Evolutionary conservation across 2,113 vertebrate genomes (phyloP).

Genomic region (Felis chaus): DNA sequence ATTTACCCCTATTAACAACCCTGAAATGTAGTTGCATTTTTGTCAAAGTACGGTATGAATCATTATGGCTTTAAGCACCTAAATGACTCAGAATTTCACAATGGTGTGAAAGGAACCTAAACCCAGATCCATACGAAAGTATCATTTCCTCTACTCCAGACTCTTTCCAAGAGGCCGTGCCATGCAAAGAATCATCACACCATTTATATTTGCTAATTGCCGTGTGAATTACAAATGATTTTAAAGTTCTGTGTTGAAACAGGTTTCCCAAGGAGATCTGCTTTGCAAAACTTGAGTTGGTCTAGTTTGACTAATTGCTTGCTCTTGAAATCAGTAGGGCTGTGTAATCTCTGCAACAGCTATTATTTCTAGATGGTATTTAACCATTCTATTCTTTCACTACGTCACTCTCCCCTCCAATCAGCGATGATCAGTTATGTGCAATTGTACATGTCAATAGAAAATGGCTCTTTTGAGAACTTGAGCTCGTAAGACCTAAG

Average conservation of each 20-base stretch:
- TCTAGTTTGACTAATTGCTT: conserved; percentile 49
- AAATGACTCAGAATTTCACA: background rate
- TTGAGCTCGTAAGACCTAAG: background rate
- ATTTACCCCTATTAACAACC: background rate
- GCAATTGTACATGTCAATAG: background rate
- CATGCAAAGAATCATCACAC: background rate
- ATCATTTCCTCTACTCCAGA: background rate
- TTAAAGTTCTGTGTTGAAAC: conserved; percentile 12
- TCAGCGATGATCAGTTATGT: background rate
- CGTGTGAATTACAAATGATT: background rate
- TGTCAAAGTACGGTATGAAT: background rate
- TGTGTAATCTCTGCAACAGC: conserved; percentile 36
- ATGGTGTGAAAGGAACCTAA: background rate
- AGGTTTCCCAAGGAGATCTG: background rate
- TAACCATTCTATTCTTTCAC: conserved; percentile 29
- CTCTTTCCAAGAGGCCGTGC: background rate
- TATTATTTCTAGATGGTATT: conserved; percentile 55
- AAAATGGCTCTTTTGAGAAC: background rate
- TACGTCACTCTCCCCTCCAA: background rate
- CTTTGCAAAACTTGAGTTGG: background rate
- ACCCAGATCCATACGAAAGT: background rate
- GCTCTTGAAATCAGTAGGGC: conserved; percentile 22
- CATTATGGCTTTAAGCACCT: background rate
- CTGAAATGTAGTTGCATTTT: background rate
- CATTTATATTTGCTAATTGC: conserved; percentile 19